Percentiles rank a stretch among this genome's conserved stretches.
Evolutionary conservation across 2,797 vertebrate genomes (phyloP).

Genomic region (Rhinoraja longicauda): DNA sequence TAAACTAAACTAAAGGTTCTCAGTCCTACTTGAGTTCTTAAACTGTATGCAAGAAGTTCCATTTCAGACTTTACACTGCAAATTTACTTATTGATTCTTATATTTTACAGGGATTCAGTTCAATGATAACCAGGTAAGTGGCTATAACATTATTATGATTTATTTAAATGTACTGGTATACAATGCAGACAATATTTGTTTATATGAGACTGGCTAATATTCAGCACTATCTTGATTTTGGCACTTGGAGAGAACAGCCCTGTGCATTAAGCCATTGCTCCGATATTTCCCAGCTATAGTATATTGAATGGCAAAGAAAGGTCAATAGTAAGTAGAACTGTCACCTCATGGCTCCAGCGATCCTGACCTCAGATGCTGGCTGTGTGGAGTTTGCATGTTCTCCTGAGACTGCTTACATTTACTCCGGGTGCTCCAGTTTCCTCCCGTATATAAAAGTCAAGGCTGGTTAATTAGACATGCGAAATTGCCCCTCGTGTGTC

Average conservation of each 20-base stretch:
- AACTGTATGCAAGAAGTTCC: not conserved
- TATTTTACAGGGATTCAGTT: conserved; percentile 25
- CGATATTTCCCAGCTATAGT: no score
- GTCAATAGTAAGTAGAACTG: no score
- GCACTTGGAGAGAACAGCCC: not conserved
- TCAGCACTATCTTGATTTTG: not conserved
- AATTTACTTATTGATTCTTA: not conserved
- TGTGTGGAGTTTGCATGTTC: no score
- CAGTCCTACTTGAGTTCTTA: not conserved
- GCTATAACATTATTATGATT: not conserved
- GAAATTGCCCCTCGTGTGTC: no score
- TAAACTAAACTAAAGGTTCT: not conserved
- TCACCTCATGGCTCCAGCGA: no score
- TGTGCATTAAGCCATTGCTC: not conserved
- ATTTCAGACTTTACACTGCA: not conserved
- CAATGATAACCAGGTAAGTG: conserved; percentile 35
- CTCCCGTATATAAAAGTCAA: no score
- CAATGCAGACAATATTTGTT: not conserved
- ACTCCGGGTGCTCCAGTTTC: no score
- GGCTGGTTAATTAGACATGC: no score
- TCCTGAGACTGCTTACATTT: no score
- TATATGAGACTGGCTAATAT: not conserved
- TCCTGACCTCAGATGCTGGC: no score
- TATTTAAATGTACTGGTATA: not conserved
- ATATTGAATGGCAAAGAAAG: no score